These are phyloP conservation scores for Amphiprion ocellaris DNA, from an alignment of 2,113 vertebrate genomes.

Conservation along the genomic window DNA sequence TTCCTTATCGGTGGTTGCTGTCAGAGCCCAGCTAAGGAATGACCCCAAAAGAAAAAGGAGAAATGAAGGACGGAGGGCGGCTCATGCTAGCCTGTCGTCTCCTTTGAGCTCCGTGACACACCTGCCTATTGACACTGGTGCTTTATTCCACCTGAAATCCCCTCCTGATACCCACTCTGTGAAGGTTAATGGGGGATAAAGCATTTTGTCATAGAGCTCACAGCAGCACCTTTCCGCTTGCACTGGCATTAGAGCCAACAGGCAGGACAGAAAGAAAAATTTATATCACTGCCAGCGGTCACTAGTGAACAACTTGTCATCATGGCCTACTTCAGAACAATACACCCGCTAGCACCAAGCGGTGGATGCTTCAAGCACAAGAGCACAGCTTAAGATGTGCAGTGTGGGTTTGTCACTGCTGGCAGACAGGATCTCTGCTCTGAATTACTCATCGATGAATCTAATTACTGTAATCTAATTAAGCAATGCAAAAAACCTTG, in stretches of 20 bases:
- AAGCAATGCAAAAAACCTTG: background rate
- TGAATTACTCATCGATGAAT: conserved; percentile 9
- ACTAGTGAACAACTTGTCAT: conserved; percentile 76
- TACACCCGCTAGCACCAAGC: conserved; percentile 43
- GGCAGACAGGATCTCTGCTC: background rate
- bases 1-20: conserved; percentile 75
- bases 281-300: conserved; percentile 64
- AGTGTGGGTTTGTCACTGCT: conserved; percentile 14
- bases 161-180: conserved; percentile 65
- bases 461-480: background rate
- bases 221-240: conserved; percentile 58
- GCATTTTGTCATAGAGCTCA: conserved; percentile 78
- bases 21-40: conserved; percentile 64
- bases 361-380: conserved; percentile 54
- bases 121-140: conserved; percentile 61
- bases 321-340: conserved; percentile 70
- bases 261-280: conserved; percentile 60
- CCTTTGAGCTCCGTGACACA: conserved; percentile 58
- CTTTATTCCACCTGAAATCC: conserved; percentile 70
- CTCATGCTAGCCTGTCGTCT: conserved; percentile 37
- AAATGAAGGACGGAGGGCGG: conserved; percentile 63
- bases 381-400: conserved; percentile 46
- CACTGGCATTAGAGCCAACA: conserved; percentile 56
- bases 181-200: conserved; percentile 83
- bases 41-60: conserved; percentile 73